Evolutionary conservation across 2,888 invertebrate species (phyloP).

Genomic region (Exephanes ischioxanthus): DNA sequence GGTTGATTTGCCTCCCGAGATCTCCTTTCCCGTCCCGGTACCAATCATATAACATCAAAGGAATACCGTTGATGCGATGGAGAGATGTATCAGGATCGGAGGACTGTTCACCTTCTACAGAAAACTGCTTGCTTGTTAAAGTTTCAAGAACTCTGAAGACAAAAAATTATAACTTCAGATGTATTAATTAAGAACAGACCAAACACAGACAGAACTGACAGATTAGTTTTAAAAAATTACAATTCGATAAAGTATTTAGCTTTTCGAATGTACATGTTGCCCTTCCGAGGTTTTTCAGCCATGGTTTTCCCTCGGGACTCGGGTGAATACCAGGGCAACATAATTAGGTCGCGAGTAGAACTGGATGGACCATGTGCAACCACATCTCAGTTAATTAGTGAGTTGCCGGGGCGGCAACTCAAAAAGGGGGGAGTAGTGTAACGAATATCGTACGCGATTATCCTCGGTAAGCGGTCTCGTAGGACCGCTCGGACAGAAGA

Average conservation of each 20-base stretch:
- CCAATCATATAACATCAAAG: not conserved
- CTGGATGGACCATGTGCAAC: slow-evolving; percentile 29
- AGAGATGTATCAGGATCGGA: not conserved
- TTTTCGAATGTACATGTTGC: not conserved
- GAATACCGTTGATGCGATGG: not conserved
- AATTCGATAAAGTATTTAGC: not conserved
- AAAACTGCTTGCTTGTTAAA: not conserved
- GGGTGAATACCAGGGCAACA: slow-evolving; percentile 7
- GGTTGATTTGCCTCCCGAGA: not conserved
- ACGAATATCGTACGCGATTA: not conserved
- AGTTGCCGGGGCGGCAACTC: slow-evolving; percentile 24
- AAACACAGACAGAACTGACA: not conserved
- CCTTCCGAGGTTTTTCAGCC: not conserved
- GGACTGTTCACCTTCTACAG: not conserved
- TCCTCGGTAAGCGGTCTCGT: not conserved
- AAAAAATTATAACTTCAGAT: not conserved
- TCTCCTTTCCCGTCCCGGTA: not conserved
- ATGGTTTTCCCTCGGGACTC: slow-evolving; percentile 17
- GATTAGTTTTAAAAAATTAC: not conserved
- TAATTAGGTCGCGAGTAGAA: slow-evolving; percentile 14
- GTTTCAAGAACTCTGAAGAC: not conserved
- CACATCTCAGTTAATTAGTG: slow-evolving; percentile 8
- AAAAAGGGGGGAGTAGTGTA: slow-evolving; percentile 3
- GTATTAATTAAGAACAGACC: too few species aligned
- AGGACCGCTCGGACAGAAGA: too few species aligned